Conservation (phyloP, 2,888 invertebrate genomes). For the Drosophila colorata region DNA sequence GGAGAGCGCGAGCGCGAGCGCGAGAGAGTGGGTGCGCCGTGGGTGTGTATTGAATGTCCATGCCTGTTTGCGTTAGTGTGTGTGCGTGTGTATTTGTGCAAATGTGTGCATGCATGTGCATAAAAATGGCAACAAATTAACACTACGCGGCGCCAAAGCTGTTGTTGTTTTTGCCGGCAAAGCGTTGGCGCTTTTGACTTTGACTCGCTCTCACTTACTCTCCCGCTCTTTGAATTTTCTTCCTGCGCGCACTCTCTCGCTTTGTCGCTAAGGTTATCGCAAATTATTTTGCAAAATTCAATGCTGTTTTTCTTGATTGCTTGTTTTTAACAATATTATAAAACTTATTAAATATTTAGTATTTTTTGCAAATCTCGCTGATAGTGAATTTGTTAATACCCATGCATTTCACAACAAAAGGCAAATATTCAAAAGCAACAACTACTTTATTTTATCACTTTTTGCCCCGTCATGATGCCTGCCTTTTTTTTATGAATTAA, state of each 20-base stretch:
- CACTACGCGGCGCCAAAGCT: slow-evolving; percentile 68
- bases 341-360: slow-evolving; percentile 28
- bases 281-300: slow-evolving; percentile 57
- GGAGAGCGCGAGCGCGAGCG: slow-evolving; percentile 12
- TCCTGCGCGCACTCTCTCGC: slow-evolving; percentile 12
- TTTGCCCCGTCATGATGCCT: slow-evolving; percentile 53
- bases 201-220: slow-evolving; percentile 10
- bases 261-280: slow-evolving; percentile 68
- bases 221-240: slow-evolving; percentile 11
- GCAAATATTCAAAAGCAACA: slow-evolving; percentile 3
- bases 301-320: slow-evolving; percentile 42
- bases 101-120: slow-evolving; percentile 30
- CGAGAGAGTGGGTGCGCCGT: slow-evolving; percentile 48
- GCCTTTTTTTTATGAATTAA: slow-evolving; percentile 36
- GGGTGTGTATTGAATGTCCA: slow-evolving; percentile 19
- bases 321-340: slow-evolving; percentile 50
- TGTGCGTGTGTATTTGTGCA: neutral
- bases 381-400: slow-evolving; percentile 19
- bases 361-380: slow-evolving; percentile 8
- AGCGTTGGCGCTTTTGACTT: slow-evolving; percentile 38
- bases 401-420: slow-evolving; percentile 46
- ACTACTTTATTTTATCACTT: slow-evolving; percentile 5
- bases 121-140: slow-evolving; percentile 75
- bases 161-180: slow-evolving; percentile 52
- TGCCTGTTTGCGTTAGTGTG: slow-evolving; percentile 2